These are phyloP conservation scores for Serrognathus titanus DNA, from an alignment of 2,888 invertebrate species.

Conservation along the genomic window DNA sequence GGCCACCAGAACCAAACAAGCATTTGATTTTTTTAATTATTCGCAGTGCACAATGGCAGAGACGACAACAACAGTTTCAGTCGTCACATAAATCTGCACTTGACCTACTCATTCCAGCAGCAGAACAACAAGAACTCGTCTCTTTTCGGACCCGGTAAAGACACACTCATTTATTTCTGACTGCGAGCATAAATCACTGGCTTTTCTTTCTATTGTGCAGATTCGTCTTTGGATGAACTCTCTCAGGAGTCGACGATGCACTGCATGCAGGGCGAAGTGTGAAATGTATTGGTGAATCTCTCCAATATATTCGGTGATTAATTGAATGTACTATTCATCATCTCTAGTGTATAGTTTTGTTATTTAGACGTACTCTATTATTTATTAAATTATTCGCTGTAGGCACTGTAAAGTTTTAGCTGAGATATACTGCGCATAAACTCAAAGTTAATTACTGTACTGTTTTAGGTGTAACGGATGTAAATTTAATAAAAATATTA, in stretches of 20 bases:
- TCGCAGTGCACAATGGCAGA: slow-evolving; percentile 63
- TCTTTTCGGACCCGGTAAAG: slow-evolving; percentile 35
- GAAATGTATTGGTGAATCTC: slow-evolving; percentile 35
- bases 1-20: no score
- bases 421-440: slow-evolving; percentile 22
- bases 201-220: slow-evolving; percentile 49
- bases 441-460: slow-evolving; percentile 41
- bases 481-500: slow-evolving; percentile 23
- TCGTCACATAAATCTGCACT: slow-evolving; percentile 81
- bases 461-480: slow-evolving; percentile 39
- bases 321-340: slow-evolving; percentile 39
- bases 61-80: slow-evolving; percentile 74
- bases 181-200: slow-evolving; percentile 4
- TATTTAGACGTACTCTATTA: slow-evolving; percentile 39
- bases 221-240: slow-evolving; percentile 80
- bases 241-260: slow-evolving; percentile 85
- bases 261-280: slow-evolving; percentile 80
- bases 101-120: slow-evolving; percentile 86
- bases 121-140: slow-evolving; percentile 50
- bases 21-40: no score
- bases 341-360: slow-evolving; percentile 33
- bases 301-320: slow-evolving; percentile 40
- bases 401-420: slow-evolving; percentile 14
- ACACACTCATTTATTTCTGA: slow-evolving; percentile 5
- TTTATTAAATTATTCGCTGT: slow-evolving; percentile 32